These are phyloP conservation scores for Itoplectis maculator DNA, from an alignment of 2,888 invertebrate species.

Conservation along the genomic window DNA sequence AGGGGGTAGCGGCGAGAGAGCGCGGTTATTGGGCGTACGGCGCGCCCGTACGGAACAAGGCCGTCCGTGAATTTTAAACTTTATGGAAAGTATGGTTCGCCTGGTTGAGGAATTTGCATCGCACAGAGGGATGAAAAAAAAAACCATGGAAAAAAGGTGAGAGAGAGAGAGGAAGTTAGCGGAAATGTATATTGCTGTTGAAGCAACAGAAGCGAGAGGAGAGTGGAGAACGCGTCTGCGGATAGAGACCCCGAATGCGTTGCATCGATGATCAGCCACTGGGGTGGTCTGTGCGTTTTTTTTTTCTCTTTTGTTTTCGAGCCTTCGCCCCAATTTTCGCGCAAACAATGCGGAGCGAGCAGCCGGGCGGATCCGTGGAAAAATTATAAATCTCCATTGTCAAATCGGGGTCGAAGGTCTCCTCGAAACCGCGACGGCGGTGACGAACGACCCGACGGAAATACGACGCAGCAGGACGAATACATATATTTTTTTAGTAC, in stretches of 20 bases:
- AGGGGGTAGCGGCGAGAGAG: slow-evolving; percentile 20
- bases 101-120: slow-evolving; percentile 50
- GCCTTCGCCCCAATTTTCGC: not conserved
- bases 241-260: not conserved
- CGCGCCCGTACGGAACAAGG: slow-evolving; percentile 40
- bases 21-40: slow-evolving; percentile 52
- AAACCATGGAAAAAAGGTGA: not conserved
- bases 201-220: slow-evolving; percentile 15
- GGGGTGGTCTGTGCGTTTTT: not conserved
- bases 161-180: slow-evolving; percentile 37
- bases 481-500: not conserved
- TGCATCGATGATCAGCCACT: not conserved
- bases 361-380: not conserved
- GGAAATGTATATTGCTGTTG: slow-evolving; percentile 41
- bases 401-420: not conserved
- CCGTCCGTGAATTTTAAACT: slow-evolving; percentile 64
- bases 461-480: not conserved
- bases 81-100: slow-evolving; percentile 45
- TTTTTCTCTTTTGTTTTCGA: not conserved
- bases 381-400: not conserved
- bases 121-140: slow-evolving; percentile 1
- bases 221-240: not conserved
- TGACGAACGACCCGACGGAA: not conserved
- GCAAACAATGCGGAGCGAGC: not conserved
- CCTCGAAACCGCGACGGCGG: not conserved